phyloP scores from a whole-genome alignment of 2,113 vertebrate species.

The Colossoma macropomum region DNA sequence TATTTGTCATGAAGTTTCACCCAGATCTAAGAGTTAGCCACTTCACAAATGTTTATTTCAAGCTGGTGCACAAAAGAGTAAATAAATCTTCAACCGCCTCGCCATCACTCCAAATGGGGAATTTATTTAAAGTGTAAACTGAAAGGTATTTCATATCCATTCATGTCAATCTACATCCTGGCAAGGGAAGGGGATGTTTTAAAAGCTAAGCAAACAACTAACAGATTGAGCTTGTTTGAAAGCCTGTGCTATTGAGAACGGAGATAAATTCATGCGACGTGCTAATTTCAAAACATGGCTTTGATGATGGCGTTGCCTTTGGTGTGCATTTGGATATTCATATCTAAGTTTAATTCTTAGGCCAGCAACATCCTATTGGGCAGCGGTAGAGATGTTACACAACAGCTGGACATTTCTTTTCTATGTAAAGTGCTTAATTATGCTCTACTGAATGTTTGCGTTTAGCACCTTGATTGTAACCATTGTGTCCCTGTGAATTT shows the following conservation, averaged over 20 bases:
- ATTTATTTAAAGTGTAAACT: not conserved
- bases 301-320: not conserved
- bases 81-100: constrained; percentile 32
- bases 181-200: not conserved
- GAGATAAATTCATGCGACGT: not conserved
- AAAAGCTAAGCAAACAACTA: constrained; percentile 7
- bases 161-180: constrained; percentile 32
- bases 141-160: constrained; percentile 5
- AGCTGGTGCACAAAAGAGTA: constrained; percentile 33
- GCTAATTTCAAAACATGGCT: constrained; percentile 8
- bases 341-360: constrained; percentile 25
- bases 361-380: not conserved
- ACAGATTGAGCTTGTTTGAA: not conserved
- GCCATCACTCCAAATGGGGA: constrained; percentile 3
- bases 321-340: not conserved
- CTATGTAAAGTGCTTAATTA: not conserved
- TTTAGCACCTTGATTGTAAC: not conserved
- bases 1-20: constrained; percentile 36
- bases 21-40: constrained; percentile 40
- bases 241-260: constrained; percentile 5
- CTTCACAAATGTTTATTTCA: constrained; percentile 36
- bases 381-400: not conserved
- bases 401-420: not conserved
- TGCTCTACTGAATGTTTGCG: not conserved
- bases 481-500: not conserved